Evolutionary conservation across 1,140 invertebrate species (phyloP).

Genomic region (Glossosoma conforme): DNA sequence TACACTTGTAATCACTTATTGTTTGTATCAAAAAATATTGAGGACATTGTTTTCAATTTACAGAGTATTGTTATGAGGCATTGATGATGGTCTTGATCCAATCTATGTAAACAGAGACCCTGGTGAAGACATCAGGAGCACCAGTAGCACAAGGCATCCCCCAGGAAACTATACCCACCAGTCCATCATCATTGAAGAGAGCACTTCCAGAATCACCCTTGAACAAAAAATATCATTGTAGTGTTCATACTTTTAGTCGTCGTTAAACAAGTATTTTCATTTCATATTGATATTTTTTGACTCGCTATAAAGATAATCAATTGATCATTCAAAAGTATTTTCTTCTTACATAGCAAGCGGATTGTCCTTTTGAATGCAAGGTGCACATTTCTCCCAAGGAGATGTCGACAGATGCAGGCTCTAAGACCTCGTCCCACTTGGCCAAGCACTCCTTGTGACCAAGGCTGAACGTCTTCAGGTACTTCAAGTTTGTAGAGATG

Average conservation of each 20-base stretch:
- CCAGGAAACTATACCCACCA: conserved; percentile 54
- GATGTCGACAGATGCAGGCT: neutral
- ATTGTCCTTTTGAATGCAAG: conserved; percentile 52
- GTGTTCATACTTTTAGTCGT: too few species aligned
- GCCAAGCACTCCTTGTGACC: conserved; percentile 3
- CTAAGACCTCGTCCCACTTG: conserved; percentile 5
- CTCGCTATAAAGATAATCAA: too few species aligned
- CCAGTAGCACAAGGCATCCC: conserved; percentile 52
- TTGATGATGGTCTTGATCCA: too few species aligned
- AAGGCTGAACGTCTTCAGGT: conserved; percentile 19
- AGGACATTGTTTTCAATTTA: too few species aligned
- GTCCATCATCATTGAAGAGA: conserved; percentile 9
- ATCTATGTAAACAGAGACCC: conserved; percentile 38
- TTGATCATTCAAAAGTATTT: too few species aligned
- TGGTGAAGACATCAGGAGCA: conserved; percentile 52
- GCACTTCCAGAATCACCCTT: conserved; percentile 23
- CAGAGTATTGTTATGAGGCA: neutral
- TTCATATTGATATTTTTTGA: too few species aligned
- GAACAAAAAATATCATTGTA: conserved; percentile 3
- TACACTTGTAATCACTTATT: too few species aligned
- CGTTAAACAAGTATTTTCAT: too few species aligned
- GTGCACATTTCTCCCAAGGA: conserved; percentile 49
- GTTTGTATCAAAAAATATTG: too few species aligned
- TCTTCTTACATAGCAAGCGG: conserved; percentile 53
- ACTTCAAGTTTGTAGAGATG: conserved; percentile 16